Base-by-base conservation (phyloP, 2,797 vertebrate genomes). In the Hyperoplus immaculatus region DNA sequence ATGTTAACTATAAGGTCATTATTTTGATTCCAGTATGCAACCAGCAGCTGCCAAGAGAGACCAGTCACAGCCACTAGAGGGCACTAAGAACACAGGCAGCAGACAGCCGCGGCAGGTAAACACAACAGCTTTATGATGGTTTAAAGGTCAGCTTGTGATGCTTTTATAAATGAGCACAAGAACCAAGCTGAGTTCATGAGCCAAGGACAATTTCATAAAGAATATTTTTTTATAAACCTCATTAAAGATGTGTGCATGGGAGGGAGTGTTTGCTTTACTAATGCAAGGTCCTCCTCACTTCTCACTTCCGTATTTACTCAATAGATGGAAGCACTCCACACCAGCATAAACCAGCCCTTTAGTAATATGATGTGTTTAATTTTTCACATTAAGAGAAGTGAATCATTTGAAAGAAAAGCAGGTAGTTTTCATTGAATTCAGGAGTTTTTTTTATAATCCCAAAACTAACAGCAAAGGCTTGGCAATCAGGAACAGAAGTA, bases 101-200 rank as follows among this genome's bases (percentile, higher is more conserved):
- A 85, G 84, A 58, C 83, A 57, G 56, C 72, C 64, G 0, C 82
- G 69, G 5, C 90, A 93, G 92, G 92, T 93, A 88, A 86, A 70
- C 41, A 15, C 49, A 47, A 0, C 46, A 64, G 58, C 49, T 75
- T 74, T 62, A 82, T 51, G 63, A n/a, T 29, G 14, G 68, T 8
- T 9, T 42, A 60, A 86, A 79, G 76, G 65, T 80, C 73, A 56
- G 0, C 0, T 2, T 42, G 42, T 8, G 14, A 46, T 45, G 36
- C 18, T 55, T 45, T 18, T 36, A 14, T 16, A 54, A 15, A 64
- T 1, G 3, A 29, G 12, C 14, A n/a, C 15, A 11, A 0, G n/a
- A 64, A 6, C 0, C 7, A 51, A 60, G 62, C 0, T 15, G 16
- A 65, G 56, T 15, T 45, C 5, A n/a, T 4, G 13, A 5, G 3